Evolutionary conservation across 2,888 invertebrate genomes (phyloP), one percentile per base, ranked within the genome.

Genomic region (Metacarcinus magister): DNA sequence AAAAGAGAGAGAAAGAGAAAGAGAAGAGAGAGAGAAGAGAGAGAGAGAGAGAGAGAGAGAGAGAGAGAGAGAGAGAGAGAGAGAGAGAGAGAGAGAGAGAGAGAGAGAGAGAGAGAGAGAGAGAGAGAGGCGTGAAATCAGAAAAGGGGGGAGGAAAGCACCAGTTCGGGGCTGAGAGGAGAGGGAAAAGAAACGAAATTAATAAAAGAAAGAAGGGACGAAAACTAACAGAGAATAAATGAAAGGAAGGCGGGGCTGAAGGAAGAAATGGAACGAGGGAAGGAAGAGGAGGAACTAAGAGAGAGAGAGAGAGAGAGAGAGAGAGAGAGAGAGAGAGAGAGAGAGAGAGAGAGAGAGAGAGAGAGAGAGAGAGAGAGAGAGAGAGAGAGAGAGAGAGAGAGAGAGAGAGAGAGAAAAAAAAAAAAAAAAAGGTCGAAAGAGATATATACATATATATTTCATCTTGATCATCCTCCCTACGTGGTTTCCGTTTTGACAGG

Each of bases 31-130:
- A 92, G 46, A 92, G 54, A 92, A 92, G 46, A 92, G 54, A 92
- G 92, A 92, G 92, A 92, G 92, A 93, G 92, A 93, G 92, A 93
- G 92, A 93, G 54, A 93, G 92, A 93, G 92, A 93, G 92, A 93
- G 92, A 93, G 92, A 48, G 92, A 48, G 48, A 48, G 32, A 48
- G 54, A 48, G 54, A 48, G 92, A 32, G 92, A 48, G 92, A 32
- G 92, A 48, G 92, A 93, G 92, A 54, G 92, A 48, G 92, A 92
- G 92, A 54, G 92, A 48, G 92, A 92, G 92, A 54, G 92, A 48
- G 92, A 92, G 92, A 28, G 48, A 48, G 92, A 92, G 92, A 54
- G 92, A 48, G 92, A 92, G 92, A 54, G 92, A 48, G 92, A 92
- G 92, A 54, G 92, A 92, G 54, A 48, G 92, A 54, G 92, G 92